Evolutionary conservation across 1,140 invertebrate genomes (phyloP), one percentile per base, ranked within the genome.

Genomic region (Copidosoma floridanum): DNA sequence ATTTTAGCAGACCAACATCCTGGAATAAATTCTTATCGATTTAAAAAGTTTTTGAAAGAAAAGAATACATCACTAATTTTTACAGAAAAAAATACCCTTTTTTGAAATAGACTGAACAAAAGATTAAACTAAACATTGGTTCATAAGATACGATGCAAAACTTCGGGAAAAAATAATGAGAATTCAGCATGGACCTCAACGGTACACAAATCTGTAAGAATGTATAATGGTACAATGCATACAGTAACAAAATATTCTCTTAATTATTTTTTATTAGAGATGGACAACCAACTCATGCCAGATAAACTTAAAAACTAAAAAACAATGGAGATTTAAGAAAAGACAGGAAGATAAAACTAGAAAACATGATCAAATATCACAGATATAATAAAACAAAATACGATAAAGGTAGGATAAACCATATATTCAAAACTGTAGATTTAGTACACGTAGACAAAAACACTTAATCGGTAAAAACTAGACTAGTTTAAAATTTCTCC

Each of bases 371-470:
- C 10, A 54, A 53, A 40, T 35, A 46, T 21, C 24, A 37, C 14
- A 24, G 41, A 21, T 51, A 29, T 35, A 57, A 43, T 14, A 27
- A 61, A 50, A 48, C 14, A 61, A 37, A 48, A 65, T 21, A 16
- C 11, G 24, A 61, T 59, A 57, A 65, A 65, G 51, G 54, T 62
- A 62, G 38, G 37, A 57, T 46, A 59, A 14, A 64, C 62, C 27
- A 57, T 60, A 44, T 11, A 40, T n/a, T n/a, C n/a, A n/a, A n/a
- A n/a, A n/a, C n/a, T n/a, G n/a, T n/a, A n/a, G n/a, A n/a, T n/a
- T n/a, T n/a, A n/a, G n/a, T n/a, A n/a, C n/a, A n/a, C n/a, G n/a
- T n/a, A n/a, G n/a, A n/a, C n/a, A n/a, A n/a, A n/a, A n/a, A n/a
- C n/a, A n/a, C n/a, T n/a, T n/a, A n/a, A n/a, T n/a, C n/a, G n/a